Base-by-base conservation (phyloP, 2,797 vertebrate species). In the Sternotherus odoratus region DNA sequence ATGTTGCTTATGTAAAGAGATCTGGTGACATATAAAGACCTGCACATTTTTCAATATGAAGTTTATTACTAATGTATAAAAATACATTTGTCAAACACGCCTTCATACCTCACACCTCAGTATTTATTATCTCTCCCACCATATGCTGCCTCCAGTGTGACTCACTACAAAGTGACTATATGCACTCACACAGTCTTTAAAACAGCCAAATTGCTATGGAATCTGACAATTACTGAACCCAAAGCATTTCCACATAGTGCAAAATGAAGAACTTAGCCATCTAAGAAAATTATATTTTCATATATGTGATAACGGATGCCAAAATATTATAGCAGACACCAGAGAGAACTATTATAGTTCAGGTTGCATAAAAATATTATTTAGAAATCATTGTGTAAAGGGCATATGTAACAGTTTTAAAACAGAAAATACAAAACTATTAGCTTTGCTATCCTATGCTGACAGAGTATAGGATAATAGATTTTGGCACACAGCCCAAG, bases 31-130 rank as follows among this genome's bases (percentile, higher is more conserved):
- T 49, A 79, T 1, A 83, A 94, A 92, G 85, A 77, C 26, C 79
- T 89, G 87, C 77, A 78, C 12, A 87, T 92, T 92, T 95, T 92
- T 96, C 75, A 87, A 21, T 0, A 87, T 13, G 48, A 85, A 92
- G 17, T 88, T 94, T 79, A 89, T 92, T 79, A 80, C 46, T 77
- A 92, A 94, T 24, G 1, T 80, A 91, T 24, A 95, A 87, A 96
- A 92, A 80, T 3, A 1, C 72, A 82, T 92, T 95, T 97, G 90
- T 95, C 95, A 95, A 84, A 87, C 72, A 92, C 94, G 88, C 91
- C 94, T 93, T 94, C 94, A 89, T 86, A 95, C 49, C 74, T 96
- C 87, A 77, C 77, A 82, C 79, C 84, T 51, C 36, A 66, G 66
- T 63, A 86, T 94, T 91, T 91, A 77, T 83, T 93, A 87, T 46